Base-by-base conservation (phyloP, 2,888 invertebrate species). In the Hybos culiciformis region DNA sequence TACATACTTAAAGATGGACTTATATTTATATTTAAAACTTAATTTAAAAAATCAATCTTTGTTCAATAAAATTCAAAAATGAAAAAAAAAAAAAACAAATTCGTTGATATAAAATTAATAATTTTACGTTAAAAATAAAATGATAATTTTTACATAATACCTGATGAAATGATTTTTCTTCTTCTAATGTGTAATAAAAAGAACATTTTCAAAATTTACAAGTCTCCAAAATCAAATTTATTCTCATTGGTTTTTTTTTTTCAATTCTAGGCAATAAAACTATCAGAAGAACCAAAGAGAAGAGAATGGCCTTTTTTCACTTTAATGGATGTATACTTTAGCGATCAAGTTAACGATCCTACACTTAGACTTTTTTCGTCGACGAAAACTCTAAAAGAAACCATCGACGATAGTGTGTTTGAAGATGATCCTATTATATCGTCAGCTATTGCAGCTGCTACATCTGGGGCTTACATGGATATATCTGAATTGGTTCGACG, bases 311-410 rank as follows among this genome's bases (percentile, higher is more conserved):
- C 67, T 12, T 67, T 67, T 51, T 67, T 67, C 50, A 66, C 62
- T 11, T 51, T 67, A 43, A 67, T 67, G 67, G 67, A 67, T 45
- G 66, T 67, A 2, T 67, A 67, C 46, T 67, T 67, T 50, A 67
- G 67, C 46, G 67, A 67, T 50, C 67, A 67, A 56, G 67, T 67
- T 8, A 67, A 67, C 49, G 67, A 67, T 57, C 67, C 67, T n/a
- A 66, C 67, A 31, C 47, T 67, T 48, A 59, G 67, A 12, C 54
- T 67, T 14, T 67, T 67, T 54, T 67, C 67, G 18, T 67, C 67
- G 17, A 67, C 67, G 8, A 67, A 67, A 55, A 67, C 67, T 0
- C 54, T 67, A 3, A 64, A 61, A 46, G 67, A 67, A 54, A 64
- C 66, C 5, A 57, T 67, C 14, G 67, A 67, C 39, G 66, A 67